phyloP scores from a whole-genome alignment of 2,797 vertebrate genomes.

The Ctenochaetus hawaiiensis region DNA sequence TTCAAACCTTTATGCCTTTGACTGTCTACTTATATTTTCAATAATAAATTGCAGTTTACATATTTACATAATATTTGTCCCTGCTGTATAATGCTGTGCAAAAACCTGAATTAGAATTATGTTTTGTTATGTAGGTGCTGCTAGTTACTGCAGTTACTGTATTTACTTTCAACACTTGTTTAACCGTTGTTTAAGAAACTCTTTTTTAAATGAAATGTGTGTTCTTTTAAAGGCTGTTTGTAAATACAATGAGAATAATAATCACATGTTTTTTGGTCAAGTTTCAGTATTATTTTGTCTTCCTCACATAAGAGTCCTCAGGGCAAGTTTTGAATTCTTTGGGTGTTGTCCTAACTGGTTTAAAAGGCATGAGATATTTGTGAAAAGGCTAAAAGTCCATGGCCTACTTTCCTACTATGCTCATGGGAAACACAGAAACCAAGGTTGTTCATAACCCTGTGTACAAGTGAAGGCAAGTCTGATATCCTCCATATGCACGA shows the following conservation, averaged over 20 bases:
- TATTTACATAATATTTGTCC: not conserved
- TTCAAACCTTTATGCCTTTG: not conserved
- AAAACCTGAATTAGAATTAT: not conserved
- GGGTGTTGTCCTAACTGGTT: constrained; percentile 7
- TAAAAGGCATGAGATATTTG: constrained; percentile 27
- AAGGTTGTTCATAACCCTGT: constrained; percentile 33
- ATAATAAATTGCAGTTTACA: not conserved
- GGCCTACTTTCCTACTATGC: constrained; percentile 31
- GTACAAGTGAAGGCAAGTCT: constrained; percentile 37
- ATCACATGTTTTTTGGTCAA: too few species aligned
- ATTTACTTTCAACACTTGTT: too few species aligned
- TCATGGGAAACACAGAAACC: constrained; percentile 38
- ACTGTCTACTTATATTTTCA: not conserved
- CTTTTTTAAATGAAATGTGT: too few species aligned
- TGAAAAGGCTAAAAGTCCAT: constrained; percentile 44
- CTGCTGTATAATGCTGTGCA: not conserved
- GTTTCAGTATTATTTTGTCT: not conserved
- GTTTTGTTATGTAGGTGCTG: not conserved
- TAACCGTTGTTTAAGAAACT: too few species aligned
- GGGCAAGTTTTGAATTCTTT: constrained; percentile 26
- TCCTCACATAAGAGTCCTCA: not conserved
- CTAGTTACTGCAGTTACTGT: too few species aligned
- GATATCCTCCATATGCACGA: constrained; percentile 37
- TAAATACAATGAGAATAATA: too few species aligned
- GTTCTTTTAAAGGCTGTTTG: too few species aligned